A percentile compares a stretch with the other conserved stretches of the same genome.
Evolutionary conservation across 92 coral and sea anemone species (phyloP).

Genomic region (Paramuricea clavata): DNA sequence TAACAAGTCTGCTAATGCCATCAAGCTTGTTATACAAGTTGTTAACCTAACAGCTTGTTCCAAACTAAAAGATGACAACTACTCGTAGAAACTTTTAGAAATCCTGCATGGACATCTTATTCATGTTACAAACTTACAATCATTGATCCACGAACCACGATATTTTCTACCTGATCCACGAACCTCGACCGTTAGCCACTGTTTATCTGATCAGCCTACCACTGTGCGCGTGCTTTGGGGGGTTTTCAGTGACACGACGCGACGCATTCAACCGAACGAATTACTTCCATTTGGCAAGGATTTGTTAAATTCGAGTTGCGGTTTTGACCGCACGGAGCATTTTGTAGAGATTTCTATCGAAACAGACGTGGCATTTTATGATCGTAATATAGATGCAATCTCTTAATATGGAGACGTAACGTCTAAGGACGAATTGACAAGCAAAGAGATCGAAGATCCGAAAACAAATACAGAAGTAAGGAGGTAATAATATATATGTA

Average conservation of each 20-base stretch:
- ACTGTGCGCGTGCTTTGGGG: neutral
- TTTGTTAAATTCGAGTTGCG: neutral
- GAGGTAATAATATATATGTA: too few relatives aligned
- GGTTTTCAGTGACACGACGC: slow-evolving; percentile 5
- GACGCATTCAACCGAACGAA: neutral
- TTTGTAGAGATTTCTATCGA: neutral
- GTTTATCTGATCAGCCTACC: slow-evolving; percentile 3
- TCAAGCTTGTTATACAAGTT: too few relatives aligned
- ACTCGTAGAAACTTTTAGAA: too few relatives aligned
- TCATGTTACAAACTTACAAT: neutral
- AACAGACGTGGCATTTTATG: neutral
- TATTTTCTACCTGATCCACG: neutral
- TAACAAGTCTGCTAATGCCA: too few relatives aligned
- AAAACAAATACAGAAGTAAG: neutral
- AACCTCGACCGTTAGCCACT: neutral
- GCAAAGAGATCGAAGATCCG: neutral
- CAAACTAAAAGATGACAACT: too few relatives aligned
- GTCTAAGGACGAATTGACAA: neutral
- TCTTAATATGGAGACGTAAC: neutral
- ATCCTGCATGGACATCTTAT: too few relatives aligned
- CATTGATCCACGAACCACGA: neutral
- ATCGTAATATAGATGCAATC: neutral
- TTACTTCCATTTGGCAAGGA: neutral
- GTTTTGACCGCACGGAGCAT: neutral
- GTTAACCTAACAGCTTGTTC: too few relatives aligned